phyloP scores from a whole-genome alignment of 2,113 vertebrate species.

The Turdus rufiventris region DNA sequence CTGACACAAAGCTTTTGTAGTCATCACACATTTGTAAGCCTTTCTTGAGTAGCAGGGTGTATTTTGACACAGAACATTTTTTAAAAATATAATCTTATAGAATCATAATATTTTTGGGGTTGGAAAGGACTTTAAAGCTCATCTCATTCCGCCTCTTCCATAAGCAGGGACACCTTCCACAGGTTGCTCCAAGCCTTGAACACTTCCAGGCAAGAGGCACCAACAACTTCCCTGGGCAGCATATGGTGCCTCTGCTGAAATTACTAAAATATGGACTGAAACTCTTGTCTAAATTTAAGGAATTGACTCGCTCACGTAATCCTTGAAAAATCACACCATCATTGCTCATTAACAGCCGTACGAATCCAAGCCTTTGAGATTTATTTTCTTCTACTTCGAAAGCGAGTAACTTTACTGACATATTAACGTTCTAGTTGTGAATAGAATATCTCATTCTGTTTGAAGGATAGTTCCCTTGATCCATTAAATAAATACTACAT shows the following conservation, averaged over 20 bases:
- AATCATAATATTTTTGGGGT: neutral
- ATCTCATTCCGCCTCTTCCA: neutral
- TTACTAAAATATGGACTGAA: conserved; percentile 47
- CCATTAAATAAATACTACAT: conserved; percentile 75
- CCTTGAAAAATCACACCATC: conserved; percentile 54
- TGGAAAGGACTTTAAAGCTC: neutral
- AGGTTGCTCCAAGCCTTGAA: neutral
- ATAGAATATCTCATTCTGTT: conserved; percentile 67
- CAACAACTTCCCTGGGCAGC: neutral
- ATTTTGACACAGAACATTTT: neutral
- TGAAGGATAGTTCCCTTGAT: conserved; percentile 76
- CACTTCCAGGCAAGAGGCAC: neutral
- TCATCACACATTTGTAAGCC: neutral
- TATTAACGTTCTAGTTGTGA: conserved; percentile 77
- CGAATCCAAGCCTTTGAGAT: conserved; percentile 54
- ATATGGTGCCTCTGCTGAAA: conserved; percentile 40
- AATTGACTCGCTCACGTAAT: conserved; percentile 10
- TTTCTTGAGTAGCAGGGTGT: neutral
- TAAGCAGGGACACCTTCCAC: neutral
- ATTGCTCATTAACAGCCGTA: conserved; percentile 50
- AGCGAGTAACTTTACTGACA: conserved; percentile 76
- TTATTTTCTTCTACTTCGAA: conserved; percentile 68
- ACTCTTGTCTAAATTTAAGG: conserved; percentile 45
- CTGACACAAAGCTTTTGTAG: neutral
- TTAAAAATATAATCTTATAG: neutral